phyloP scores from a whole-genome alignment of 2,797 vertebrate species.

The Sebastes minor region DNA sequence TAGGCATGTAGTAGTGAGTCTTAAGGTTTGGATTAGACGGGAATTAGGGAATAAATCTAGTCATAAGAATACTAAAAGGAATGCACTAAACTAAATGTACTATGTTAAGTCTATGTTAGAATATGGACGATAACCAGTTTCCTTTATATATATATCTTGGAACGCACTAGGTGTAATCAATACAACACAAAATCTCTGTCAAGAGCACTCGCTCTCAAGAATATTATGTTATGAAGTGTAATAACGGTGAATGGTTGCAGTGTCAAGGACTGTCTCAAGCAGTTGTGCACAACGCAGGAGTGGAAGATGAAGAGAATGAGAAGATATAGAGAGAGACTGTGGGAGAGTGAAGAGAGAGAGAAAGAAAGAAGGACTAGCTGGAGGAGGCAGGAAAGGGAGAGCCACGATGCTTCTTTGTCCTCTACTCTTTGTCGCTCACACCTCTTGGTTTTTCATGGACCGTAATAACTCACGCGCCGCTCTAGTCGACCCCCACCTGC shows the following conservation, averaged over 20 bases:
- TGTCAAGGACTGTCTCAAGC: conserved; percentile 73
- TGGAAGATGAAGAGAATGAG: conserved; percentile 27
- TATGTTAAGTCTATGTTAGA: background rate
- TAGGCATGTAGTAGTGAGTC: background rate
- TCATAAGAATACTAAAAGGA: background rate
- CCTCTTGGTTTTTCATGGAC: conserved; percentile 60
- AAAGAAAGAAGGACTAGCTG: background rate
- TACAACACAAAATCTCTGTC: conserved; percentile 48
- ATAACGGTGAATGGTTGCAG: conserved; percentile 63
- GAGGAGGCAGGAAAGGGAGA: conserved; percentile 4
- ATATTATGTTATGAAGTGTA: conserved; percentile 66
- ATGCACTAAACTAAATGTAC: background rate
- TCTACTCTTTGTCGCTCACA: conserved; percentile 64
- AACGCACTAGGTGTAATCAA: conserved; percentile 48
- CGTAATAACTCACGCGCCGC: conserved; percentile 62
- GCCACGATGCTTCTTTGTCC: conserved; percentile 67
- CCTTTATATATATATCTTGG: conserved; percentile 9
- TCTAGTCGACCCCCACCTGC: conserved; percentile 52
- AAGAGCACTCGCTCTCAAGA: conserved; percentile 61
- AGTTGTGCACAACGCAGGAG: conserved; percentile 27
- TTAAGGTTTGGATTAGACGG: background rate
- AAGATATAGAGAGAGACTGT: conserved; percentile 8
- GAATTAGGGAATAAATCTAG: background rate
- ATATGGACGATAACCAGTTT: background rate
- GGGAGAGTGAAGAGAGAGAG: background rate